A percentile compares a stretch with the other conserved stretches of the same genome.
These are phyloP conservation scores for Eupithecia abbreviata DNA, from an alignment of 2,888 invertebrate genomes.

Conservation along the genomic window DNA sequence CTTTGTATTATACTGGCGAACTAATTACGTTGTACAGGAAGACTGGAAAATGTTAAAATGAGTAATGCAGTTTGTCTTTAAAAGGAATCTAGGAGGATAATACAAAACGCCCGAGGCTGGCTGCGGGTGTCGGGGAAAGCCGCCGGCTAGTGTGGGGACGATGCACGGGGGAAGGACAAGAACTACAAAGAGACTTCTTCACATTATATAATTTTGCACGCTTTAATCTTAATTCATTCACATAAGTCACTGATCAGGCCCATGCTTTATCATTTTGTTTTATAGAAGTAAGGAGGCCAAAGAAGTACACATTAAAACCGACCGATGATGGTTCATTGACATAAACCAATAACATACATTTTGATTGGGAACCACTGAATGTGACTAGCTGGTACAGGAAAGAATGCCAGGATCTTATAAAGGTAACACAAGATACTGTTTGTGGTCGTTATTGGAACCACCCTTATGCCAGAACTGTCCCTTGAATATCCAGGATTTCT, in stretches of 20 bases:
- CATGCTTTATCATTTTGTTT: neutral
- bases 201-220: neutral
- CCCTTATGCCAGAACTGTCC: neutral
- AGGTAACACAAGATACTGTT: neutral
- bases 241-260: neutral
- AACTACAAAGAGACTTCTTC: slow-evolving; percentile 40
- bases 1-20: slow-evolving; percentile 27
- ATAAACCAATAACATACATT: neutral
- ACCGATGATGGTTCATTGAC: neutral
- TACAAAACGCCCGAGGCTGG: slow-evolving; percentile 59
- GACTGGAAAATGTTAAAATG: slow-evolving; percentile 35
- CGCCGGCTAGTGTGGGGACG: slow-evolving; percentile 48
- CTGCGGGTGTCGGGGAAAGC: slow-evolving; percentile 56
- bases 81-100: slow-evolving; percentile 65
- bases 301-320: neutral
- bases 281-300: neutral
- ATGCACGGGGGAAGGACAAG: slow-evolving; percentile 47
- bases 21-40: slow-evolving; percentile 37
- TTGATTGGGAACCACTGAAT: neutral
- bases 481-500: neutral
- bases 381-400: neutral
- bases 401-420: neutral
- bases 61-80: slow-evolving; percentile 43
- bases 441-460: neutral
- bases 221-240: neutral